Evolutionary conservation across 1,140 invertebrate genomes (phyloP).

Genomic region (silkworm (Bombyx mori)): ASM3026992v2 NC_085110.1:1252001-1252500

Average conservation of each 20-base stretch:
- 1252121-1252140: too few relatives aligned
- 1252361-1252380: slow-evolving; percentile 61
- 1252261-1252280: slow-evolving; percentile 87
- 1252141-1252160: too few relatives aligned
- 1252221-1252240: slow-evolving; percentile 48
- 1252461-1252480: slow-evolving; percentile 40
- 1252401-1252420: slow-evolving; percentile 16
- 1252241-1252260: slow-evolving; percentile 88
- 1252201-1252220: background rate
- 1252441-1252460: slow-evolving; percentile 68
- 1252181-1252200: too few relatives aligned
- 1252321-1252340: slow-evolving; percentile 81
- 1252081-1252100: too few relatives aligned
- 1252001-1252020: too few relatives aligned
- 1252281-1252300: slow-evolving; percentile 90
- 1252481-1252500: slow-evolving; percentile 38
- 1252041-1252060: too few relatives aligned
- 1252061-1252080: too few relatives aligned
- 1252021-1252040: too few relatives aligned
- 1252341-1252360: slow-evolving; percentile 85
- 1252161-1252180: too few relatives aligned
- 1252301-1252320: slow-evolving; percentile 80
- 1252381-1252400: slow-evolving; percentile 12
- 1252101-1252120: too few relatives aligned
- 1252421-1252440: slow-evolving; percentile 29